Percentiles rank a stretch among this genome's conserved stretches.
phyloP scores from a whole-genome alignment of 2,888 invertebrate genomes.

The Muschampia plurimacula region DNA sequence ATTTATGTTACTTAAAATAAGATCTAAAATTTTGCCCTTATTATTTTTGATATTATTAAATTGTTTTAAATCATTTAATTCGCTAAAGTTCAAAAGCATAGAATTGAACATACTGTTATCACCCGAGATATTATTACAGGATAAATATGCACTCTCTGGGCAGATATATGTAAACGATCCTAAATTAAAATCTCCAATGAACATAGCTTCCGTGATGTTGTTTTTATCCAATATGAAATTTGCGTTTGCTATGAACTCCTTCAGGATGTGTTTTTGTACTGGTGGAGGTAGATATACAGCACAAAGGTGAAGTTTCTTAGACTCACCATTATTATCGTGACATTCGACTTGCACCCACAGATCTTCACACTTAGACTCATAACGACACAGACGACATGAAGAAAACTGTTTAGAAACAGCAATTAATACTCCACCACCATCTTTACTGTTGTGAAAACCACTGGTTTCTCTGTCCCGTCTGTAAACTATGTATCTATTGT shows the following conservation, averaged over 20 bases:
- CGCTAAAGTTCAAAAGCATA: background rate
- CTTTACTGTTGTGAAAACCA: slow-evolving; percentile 1
- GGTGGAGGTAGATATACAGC: slow-evolving; percentile 39
- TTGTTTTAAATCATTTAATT: background rate
- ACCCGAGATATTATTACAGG: background rate
- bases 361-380: slow-evolving; percentile 34
- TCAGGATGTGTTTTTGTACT: slow-evolving; percentile 22
- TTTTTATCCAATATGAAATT: background rate
- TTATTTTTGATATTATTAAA: slow-evolving; percentile 12
- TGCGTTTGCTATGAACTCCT: slow-evolving; percentile 27
- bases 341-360: slow-evolving; percentile 26
- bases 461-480: slow-evolving; percentile 11
- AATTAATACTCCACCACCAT: slow-evolving; percentile 35
- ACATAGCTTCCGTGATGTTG: background rate
- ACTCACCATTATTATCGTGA: background rate
- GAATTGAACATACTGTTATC: background rate
- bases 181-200: slow-evolving; percentile 10
- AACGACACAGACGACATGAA: background rate
- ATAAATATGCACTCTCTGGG: too few relatives aligned
- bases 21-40: slow-evolving; percentile 6
- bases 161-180: background rate
- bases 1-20: slow-evolving; percentile 5
- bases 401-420: slow-evolving; percentile 25
- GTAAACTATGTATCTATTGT: background rate
- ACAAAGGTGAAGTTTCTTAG: slow-evolving; percentile 17